A percentile compares a stretch with the other conserved stretches of the same genome.
Conservation (phyloP, 2,113 vertebrate genomes). For the Dendropsophus ebraccatus region DNA sequence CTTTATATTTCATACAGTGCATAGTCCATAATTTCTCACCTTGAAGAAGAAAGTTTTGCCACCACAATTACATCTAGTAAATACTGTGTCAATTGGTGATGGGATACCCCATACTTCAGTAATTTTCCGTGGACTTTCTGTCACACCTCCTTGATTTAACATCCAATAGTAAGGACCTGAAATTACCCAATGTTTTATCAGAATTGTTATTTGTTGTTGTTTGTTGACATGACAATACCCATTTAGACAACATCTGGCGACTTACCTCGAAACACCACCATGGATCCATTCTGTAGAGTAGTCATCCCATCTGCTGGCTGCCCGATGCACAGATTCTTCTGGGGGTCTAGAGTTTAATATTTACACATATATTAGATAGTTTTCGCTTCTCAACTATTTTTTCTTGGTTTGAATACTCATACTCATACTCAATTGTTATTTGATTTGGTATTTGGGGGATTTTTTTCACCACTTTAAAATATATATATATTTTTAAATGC, state of each 20-base stretch:
- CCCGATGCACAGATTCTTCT: slow-evolving; percentile 87
- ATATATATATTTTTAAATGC: too few species aligned
- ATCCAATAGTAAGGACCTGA: slow-evolving; percentile 93
- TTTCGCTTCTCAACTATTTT: neutral
- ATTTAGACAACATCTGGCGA: neutral
- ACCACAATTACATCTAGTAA: slow-evolving; percentile 94
- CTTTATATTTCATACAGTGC: neutral
- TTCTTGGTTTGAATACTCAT: neutral
- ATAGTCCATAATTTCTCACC: slow-evolving; percentile 69
- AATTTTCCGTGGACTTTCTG: slow-evolving; percentile 78
- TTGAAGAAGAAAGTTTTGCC: slow-evolving; percentile 95
- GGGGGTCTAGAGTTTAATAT: slow-evolving; percentile 69
- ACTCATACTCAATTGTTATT: neutral
- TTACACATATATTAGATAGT: neutral
- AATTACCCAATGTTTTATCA: slow-evolving; percentile 5
- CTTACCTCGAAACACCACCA: slow-evolving; percentile 90
- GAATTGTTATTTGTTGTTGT: too few species aligned
- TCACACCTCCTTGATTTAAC: slow-evolving; percentile 74
- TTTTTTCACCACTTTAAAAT: neutral
- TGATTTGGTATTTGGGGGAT: neutral
- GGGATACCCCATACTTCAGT: slow-evolving; percentile 89
- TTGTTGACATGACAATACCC: too few species aligned
- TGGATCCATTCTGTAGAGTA: slow-evolving; percentile 86
- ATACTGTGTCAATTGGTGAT: slow-evolving; percentile 90
- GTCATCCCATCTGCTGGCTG: slow-evolving; percentile 82